phyloP scores from a whole-genome alignment of 2,888 invertebrate species.

The Acrobeloides nanus region DNA sequence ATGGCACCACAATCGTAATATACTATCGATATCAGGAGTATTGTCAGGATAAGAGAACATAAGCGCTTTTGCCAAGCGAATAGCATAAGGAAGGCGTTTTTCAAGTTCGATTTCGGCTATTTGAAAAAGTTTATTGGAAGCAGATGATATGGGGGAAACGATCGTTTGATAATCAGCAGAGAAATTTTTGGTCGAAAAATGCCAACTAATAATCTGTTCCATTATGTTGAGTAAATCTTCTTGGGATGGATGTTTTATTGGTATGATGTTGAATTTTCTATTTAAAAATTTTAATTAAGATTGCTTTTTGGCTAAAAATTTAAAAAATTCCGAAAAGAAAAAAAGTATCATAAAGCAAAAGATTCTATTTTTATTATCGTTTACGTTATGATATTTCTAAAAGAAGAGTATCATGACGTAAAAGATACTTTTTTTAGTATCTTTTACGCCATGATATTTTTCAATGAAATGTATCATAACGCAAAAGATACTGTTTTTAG shows the following conservation, averaged over 20 bases:
- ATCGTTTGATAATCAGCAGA: slow-evolving; percentile 37
- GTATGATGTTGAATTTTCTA: slow-evolving; percentile 13
- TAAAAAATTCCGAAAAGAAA: too few relatives aligned
- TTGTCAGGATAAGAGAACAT: slow-evolving; percentile 40
- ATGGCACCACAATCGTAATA: slow-evolving; percentile 39
- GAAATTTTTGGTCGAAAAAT: slow-evolving; percentile 37
- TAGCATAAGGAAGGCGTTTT: slow-evolving; percentile 12
- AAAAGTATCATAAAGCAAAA: too few relatives aligned
- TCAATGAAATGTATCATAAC: too few relatives aligned
- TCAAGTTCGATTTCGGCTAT: slow-evolving; percentile 5
- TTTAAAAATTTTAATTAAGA: slow-evolving; percentile 3
- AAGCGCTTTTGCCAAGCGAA: slow-evolving; percentile 21
- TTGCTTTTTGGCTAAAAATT: slow-evolving; percentile 2
- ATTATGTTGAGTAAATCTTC: slow-evolving; percentile 11
- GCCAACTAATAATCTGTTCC: slow-evolving; percentile 26
- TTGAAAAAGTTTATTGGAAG: slow-evolving; percentile 15
- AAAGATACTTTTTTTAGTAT: slow-evolving; percentile 6
- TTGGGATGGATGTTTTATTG: slow-evolving; percentile 12
- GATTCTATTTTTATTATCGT: slow-evolving; percentile 4
- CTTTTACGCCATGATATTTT: too few relatives aligned
- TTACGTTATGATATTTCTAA: too few relatives aligned
- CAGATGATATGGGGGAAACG: slow-evolving; percentile 28
- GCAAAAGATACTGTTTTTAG: slow-evolving; percentile 5
- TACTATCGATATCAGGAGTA: slow-evolving; percentile 37
- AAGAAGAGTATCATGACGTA: too few relatives aligned